phyloP scores from a whole-genome alignment of 2,113 vertebrate genomes.

The Carettochelys insculpta region DNA sequence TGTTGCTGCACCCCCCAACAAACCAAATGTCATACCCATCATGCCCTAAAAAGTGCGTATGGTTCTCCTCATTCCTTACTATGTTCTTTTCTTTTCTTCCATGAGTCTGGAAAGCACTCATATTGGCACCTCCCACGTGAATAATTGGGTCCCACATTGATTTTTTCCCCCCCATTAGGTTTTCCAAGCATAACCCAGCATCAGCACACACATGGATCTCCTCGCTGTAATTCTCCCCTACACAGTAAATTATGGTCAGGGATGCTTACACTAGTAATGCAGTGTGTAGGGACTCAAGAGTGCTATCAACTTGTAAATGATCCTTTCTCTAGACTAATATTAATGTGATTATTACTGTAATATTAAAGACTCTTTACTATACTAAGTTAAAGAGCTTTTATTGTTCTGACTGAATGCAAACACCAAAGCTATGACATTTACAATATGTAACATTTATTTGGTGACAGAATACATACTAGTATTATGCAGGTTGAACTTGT shows the following conservation, averaged over 20 bases:
- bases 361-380: no score
- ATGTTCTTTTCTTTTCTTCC: not conserved
- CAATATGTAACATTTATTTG: not conserved
- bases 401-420: not conserved
- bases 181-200: not conserved
- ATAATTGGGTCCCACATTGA: not conserved
- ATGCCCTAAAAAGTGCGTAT: not conserved
- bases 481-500: no score
- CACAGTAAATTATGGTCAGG: not conserved
- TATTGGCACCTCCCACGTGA: not conserved
- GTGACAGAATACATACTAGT: not conserved
- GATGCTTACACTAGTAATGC: not conserved
- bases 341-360: no score
- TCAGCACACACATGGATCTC: not conserved
- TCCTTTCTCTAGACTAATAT: accelerated
- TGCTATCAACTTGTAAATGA: not conserved
- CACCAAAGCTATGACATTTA: not conserved
- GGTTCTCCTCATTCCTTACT: not conserved
- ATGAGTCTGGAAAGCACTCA: not conserved
- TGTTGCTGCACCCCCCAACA: no score
- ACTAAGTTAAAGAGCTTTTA: no score
- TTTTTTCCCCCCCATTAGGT: not conserved
- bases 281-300: not conserved
- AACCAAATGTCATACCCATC: not conserved
- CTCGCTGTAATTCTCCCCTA: not conserved